Percentiles rank a stretch among this genome's conserved stretches.
Evolutionary conservation across 2,113 vertebrate species (phyloP).

Genomic region (Collichthys lucidus): DNA sequence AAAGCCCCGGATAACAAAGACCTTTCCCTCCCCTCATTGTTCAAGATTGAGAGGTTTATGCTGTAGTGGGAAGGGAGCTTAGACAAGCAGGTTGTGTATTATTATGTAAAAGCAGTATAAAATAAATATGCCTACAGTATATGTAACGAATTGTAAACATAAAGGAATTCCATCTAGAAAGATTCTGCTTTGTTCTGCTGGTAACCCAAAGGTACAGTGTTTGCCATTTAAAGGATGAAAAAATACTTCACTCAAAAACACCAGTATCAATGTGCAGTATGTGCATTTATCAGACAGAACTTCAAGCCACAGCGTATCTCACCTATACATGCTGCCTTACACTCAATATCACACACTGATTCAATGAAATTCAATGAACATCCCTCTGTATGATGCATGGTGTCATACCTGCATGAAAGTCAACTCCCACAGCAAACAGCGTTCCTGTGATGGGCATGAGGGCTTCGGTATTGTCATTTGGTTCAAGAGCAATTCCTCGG

Average conservation of each 20-base stretch:
- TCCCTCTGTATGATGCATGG: neutral
- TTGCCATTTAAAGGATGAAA: too few species aligned
- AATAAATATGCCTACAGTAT: too few species aligned
- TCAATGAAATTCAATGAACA: neutral
- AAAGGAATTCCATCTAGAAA: too few species aligned
- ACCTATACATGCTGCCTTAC: neutral
- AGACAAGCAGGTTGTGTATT: neutral
- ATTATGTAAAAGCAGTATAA: too few species aligned
- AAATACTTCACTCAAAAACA: neutral
- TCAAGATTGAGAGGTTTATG: slow-evolving; percentile 17
- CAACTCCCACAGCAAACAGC: slow-evolving; percentile 96
- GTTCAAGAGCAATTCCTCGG: slow-evolving; percentile 93
- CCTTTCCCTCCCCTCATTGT: slow-evolving; percentile 3
- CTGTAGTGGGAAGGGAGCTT: neutral
- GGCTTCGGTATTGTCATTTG: slow-evolving; percentile 93
- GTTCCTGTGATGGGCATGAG: slow-evolving; percentile 96
- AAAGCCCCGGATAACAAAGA: slow-evolving; percentile 9
- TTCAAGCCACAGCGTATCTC: neutral
- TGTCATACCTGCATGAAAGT: slow-evolving; percentile 94
- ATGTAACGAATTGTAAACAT: too few species aligned
- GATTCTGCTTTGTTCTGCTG: too few species aligned
- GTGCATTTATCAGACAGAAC: neutral
- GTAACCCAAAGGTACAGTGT: too few species aligned
- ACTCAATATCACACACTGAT: neutral
- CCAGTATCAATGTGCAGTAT: neutral